Conservation (phyloP, 2,888 invertebrate genomes). For the Oxyteleia sp. region DNA sequence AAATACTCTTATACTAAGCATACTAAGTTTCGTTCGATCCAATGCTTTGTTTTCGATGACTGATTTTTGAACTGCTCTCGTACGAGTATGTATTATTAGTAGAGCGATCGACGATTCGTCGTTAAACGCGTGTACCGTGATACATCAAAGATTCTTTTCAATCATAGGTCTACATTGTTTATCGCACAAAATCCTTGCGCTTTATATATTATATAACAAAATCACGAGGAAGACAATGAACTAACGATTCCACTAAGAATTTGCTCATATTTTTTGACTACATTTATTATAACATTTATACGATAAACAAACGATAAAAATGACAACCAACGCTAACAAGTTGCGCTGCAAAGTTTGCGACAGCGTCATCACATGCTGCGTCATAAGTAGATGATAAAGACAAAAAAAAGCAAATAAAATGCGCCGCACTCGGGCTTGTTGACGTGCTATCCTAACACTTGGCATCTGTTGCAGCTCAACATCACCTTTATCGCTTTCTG, state of each 20-base stretch:
- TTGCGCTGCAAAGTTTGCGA: too few species aligned
- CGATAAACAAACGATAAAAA: background rate
- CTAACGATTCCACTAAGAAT: slow-evolving; percentile 13
- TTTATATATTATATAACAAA: slow-evolving; percentile 11
- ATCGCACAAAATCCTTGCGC: slow-evolving; percentile 16
- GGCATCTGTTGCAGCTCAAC: slow-evolving; percentile 69
- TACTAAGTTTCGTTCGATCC: slow-evolving; percentile 14
- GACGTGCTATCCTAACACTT: slow-evolving; percentile 60
- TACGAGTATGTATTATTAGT: slow-evolving; percentile 9
- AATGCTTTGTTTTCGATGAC: slow-evolving; percentile 19
- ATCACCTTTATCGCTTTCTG: slow-evolving; percentile 66
- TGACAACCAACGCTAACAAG: background rate
- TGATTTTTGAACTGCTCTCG: slow-evolving; percentile 17
- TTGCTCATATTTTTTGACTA: slow-evolving; percentile 37
- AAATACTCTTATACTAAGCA: slow-evolving; percentile 24
- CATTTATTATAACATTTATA: slow-evolving; percentile 33
- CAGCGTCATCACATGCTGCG: too few species aligned
- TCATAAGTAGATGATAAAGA: too few species aligned
- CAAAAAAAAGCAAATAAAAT: slow-evolving; percentile 34
- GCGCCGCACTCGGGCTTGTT: slow-evolving; percentile 60
- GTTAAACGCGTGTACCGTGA: slow-evolving; percentile 34
- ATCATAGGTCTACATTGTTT: slow-evolving; percentile 33
- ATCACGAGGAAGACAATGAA: slow-evolving; percentile 8
- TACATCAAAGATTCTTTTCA: slow-evolving; percentile 12
- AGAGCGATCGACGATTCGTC: slow-evolving; percentile 31